Base-by-base conservation (phyloP, 2,797 vertebrate genomes). In the Peromyscus aztecus region DNA sequence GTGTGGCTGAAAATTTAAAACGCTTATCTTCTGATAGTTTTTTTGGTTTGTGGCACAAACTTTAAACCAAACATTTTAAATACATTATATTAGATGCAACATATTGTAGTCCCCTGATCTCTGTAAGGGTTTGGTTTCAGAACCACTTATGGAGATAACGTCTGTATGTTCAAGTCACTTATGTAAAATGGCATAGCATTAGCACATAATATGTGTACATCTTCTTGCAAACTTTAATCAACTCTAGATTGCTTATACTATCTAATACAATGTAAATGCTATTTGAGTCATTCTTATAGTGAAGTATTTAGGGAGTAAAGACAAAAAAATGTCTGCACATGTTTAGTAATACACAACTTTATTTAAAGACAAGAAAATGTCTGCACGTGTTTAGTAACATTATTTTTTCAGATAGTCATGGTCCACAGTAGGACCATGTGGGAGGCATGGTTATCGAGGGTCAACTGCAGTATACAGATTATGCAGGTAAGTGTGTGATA, bases 31-130 rank as follows among this genome's bases (percentile, higher is more conserved):
- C 5, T 76, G 23, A 85, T 81, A 85, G 52, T 82, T 77, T 61
- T 73, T 49, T 52, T 40, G 34, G 29, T 94, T 94, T 11, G 8
- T 4, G 63, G 46, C 31, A 82, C 71, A 88, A 78, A 76, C 19
- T 49, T 88, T 94, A 95, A 90, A 40, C 59, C 43, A 87, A 73
- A 90, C 4, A 27, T 10, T 92, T 94, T n/a, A 46, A 76, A 81
- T 81, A 37, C 9, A 37, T 96, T 67, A 69, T 76, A 55, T 88
- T 81, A 90, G 81, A 59, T 88, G 57, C 29, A 88, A 59, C 2
- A 31, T 94, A 46, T 13, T 63, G 43, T 6, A 46, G 31, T 65
- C 21, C 17, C 24, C 67, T 14, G 6, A 19, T 59, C 40, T 59
- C 63, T 77, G 21, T 69, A 2, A 43, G 37, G 31, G 23, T n/a